These are phyloP conservation scores for Borostomias antarcticus DNA, from an alignment of 2,797 vertebrate genomes.

Conservation along the genomic window DNA sequence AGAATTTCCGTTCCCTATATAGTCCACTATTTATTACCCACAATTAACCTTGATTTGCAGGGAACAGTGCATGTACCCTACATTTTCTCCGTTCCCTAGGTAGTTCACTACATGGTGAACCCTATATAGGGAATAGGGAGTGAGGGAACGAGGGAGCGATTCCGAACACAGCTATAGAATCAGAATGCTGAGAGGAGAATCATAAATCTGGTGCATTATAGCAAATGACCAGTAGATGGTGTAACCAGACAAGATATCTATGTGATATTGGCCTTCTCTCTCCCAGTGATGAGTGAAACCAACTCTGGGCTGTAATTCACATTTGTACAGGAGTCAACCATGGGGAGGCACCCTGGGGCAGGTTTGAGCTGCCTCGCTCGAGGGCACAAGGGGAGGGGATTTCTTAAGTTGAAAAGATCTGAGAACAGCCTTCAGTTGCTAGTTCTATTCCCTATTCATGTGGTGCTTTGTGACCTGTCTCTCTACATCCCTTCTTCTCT, in stretches of 20 bases:
- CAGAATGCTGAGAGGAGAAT: not conserved
- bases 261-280: not conserved
- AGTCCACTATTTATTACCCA: too few relatives aligned
- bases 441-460: not conserved
- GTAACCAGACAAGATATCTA: conserved; percentile 26
- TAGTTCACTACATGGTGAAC: too few relatives aligned
- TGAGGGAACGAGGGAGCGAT: too few relatives aligned
- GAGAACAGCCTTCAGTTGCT: not conserved
- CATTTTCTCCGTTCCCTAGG: too few relatives aligned
- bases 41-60: too few relatives aligned
- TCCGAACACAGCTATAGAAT: too few relatives aligned
- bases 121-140: too few relatives aligned
- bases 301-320: not conserved
- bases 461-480: not conserved
- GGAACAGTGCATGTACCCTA: too few relatives aligned
- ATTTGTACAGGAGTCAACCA: not conserved
- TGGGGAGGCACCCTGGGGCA: not conserved
- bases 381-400: not conserved
- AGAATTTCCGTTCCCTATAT: too few relatives aligned
- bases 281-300: not conserved
- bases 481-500: not conserved
- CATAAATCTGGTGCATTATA: not conserved
- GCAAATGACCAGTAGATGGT: conserved; percentile 16
- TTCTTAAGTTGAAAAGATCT: not conserved
- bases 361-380: not conserved